Evolutionary conservation across 1,140 invertebrate species (phyloP).

Genomic region (Hormaphis cornu): DNA sequence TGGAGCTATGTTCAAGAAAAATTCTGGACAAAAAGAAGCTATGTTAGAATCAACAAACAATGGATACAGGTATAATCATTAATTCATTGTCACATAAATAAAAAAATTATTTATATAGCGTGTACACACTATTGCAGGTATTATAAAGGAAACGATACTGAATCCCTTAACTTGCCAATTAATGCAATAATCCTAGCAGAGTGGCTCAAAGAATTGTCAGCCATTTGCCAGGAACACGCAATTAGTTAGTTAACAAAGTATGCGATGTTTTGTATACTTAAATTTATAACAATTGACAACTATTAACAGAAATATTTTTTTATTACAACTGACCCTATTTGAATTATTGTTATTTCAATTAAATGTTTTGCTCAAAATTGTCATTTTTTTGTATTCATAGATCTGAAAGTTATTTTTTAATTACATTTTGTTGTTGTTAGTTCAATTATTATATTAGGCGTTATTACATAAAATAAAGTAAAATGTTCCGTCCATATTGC

Average conservation of each 20-base stretch:
- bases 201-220: constrained; percentile 86
- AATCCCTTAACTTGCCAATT: constrained; percentile 52
- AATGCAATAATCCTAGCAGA: constrained; percentile 85
- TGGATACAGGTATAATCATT: constrained; percentile 23
- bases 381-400: constrained; percentile 11
- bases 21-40: constrained; percentile 31
- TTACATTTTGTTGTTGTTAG: constrained; percentile 4
- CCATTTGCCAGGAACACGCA: constrained; percentile 81
- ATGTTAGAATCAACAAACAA: constrained; percentile 26
- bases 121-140: constrained; percentile 29
- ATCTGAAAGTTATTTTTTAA: constrained; percentile 8
- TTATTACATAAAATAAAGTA: neutral
- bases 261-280: too few species aligned
- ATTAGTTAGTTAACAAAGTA: constrained; percentile 36
- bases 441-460: neutral
- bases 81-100: neutral
- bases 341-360: neutral
- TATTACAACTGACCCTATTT: too few species aligned
- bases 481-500: constrained; percentile 8
- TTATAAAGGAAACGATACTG: constrained; percentile 30
- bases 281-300: neutral
- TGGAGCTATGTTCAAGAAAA: constrained; percentile 59
- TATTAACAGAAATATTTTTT: neutral
- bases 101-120: neutral
- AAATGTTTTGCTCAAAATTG: constrained; percentile 18